Base-by-base conservation (phyloP, 1,140 invertebrate species). In the Papilio glaucus region DNA sequence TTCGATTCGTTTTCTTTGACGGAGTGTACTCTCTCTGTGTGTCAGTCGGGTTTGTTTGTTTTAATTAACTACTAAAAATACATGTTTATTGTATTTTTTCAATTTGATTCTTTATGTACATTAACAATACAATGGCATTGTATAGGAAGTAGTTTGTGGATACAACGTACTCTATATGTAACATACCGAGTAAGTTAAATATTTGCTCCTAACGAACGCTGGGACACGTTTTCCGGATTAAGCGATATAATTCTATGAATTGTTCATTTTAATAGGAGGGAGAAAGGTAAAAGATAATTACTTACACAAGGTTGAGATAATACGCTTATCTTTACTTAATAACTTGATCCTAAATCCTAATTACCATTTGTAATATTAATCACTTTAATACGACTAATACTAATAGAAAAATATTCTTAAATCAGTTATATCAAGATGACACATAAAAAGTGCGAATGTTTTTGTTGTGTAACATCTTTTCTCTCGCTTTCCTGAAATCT, bases 181-280 rank as follows among this genome's bases (percentile, higher is more conserved):
- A 53, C 24, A 24, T 10, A 24, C 9, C 7, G 45, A 53, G 45
- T 21, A 53, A 53, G 18, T 53, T 49, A 49, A 49, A 53, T 53
- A 53, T 53, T 21, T 53, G 49, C 18, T 9, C 49, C 49, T 12
- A 18, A 53, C 21, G 21, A n/a, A 53, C 3, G 18, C 49, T 9
- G 49, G 49, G 18, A 53, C 49, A 53, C 49, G 49, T 53, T 53
- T 53, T 12, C 49, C 49, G 49, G 49, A 53, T 53, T 53, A 53
- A 53, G 21, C 21, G 21, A 53, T 53, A 24, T 53, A 24, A 53
- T 53, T 53, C 21, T 53, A 53, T 53, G 10, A 53, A 53, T 53
- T 53, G 49, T 53, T 53, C 49, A 53, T 24, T 53, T 26, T 53
- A 53, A 53, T n/a, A 53, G 18, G 42, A 45, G 15, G 49, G 21